Evolutionary conservation across 2,888 invertebrate genomes (phyloP).

Genomic region (Platycheirus rosarum): DNA sequence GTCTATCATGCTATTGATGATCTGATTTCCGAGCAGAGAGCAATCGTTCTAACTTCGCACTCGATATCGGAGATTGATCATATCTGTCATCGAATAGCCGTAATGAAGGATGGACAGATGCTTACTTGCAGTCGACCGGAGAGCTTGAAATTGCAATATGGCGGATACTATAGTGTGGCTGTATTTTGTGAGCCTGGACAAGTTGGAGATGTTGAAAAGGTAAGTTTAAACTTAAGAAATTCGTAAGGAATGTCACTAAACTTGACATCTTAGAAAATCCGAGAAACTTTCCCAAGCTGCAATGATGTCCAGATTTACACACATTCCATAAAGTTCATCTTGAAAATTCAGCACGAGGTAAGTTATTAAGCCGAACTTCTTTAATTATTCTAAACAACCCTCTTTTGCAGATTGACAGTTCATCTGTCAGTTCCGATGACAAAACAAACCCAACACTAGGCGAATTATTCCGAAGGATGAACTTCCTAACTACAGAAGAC

Average conservation of each 20-base stretch:
- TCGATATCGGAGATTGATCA: constrained; percentile 82
- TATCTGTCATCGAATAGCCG: constrained; percentile 81
- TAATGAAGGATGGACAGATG: constrained; percentile 81
- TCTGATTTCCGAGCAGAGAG: constrained; percentile 79
- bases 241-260: not conserved
- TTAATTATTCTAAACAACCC: not conserved
- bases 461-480: constrained; percentile 77
- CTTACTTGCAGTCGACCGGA: constrained; percentile 80
- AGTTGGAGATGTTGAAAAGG: constrained; percentile 77
- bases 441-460: constrained; percentile 73
- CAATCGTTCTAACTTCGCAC: constrained; percentile 82
- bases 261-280: constrained; percentile 76
- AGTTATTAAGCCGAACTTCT: constrained; percentile 11
- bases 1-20: constrained; percentile 81
- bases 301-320: constrained; percentile 79
- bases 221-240: constrained; percentile 42
- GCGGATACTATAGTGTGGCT: constrained; percentile 80
- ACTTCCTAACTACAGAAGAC: constrained; percentile 75
- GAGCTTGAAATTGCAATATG: constrained; percentile 79
- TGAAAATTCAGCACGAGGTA: constrained; percentile 76
- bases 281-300: constrained; percentile 76
- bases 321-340: constrained; percentile 80
- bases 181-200: constrained; percentile 79
- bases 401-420: constrained; percentile 43
- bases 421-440: constrained; percentile 21